Evolutionary conservation across 1,140 invertebrate species (phyloP).

Genomic region (Pseudachorutes palmiensis): DNA sequence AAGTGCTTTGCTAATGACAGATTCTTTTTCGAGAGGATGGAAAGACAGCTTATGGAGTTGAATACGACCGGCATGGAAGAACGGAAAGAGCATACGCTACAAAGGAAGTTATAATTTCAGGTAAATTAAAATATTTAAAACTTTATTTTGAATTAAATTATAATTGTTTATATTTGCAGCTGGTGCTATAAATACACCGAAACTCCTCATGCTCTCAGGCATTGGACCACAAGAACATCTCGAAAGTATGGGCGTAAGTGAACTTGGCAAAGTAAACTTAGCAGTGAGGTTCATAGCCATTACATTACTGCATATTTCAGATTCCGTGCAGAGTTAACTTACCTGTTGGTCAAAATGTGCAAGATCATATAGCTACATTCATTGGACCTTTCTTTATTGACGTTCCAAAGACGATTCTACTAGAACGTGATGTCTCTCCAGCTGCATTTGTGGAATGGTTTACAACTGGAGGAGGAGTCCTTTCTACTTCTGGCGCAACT

Average conservation of each 20-base stretch:
- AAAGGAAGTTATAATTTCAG: conserved; percentile 18
- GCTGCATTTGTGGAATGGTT: conserved; percentile 3
- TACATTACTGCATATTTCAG: conserved; percentile 18
- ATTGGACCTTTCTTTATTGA: conserved; percentile 19
- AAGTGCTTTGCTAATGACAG: background rate
- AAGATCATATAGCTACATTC: conserved; percentile 41
- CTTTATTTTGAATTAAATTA: conserved; percentile 33
- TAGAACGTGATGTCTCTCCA: conserved; percentile 8
- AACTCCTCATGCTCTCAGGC: conserved; percentile 48
- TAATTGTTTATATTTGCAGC: conserved; percentile 36
- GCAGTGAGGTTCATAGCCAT: no score
- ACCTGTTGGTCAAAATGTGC: conserved; percentile 43
- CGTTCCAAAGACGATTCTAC: background rate
- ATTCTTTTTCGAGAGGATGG: background rate
- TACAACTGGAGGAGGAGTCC: background rate
- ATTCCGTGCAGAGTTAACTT: conserved; percentile 38
- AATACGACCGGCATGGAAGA: conserved; percentile 14
- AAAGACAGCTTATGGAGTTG: conserved; percentile 13
- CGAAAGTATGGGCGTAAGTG: conserved; percentile 36
- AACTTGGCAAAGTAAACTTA: no score
- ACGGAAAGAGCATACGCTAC: background rate
- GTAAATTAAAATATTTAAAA: no score
- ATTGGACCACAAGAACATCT: conserved; percentile 46
- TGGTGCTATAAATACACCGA: conserved; percentile 42
- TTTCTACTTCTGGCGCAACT: conserved; percentile 17